Base-by-base conservation (phyloP, 2,888 invertebrate genomes). In the Plagodis pulveraria region DNA sequence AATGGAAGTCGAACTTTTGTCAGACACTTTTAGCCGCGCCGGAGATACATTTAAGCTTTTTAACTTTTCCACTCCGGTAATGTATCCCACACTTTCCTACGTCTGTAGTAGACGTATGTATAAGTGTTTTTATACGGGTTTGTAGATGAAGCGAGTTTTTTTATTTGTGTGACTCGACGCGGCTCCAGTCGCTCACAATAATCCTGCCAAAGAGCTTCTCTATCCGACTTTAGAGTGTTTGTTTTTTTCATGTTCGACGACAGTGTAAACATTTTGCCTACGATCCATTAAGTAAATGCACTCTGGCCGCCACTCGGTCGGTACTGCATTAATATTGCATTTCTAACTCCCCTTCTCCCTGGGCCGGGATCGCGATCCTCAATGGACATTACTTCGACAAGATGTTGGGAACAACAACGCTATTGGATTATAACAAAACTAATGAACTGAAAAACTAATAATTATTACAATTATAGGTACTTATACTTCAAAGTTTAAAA, bases 261-360 rank as follows among this genome's bases (percentile, higher is more conserved):
- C 80, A 84, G 81, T 80, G 83, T 86, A 89, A 89, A 86, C 85
- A 90, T 85, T 89, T 89, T 86, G 86, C 87, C 83, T 87, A 86
- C 86, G 83, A 86, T 87, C 91, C 89, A 91, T 91, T 91, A 90
- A 87, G 89, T 87, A 89, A 89, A 89, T 91, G 88, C 89, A 90
- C 86, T 89, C 84, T 78, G 80, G 81, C 77, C 84, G 77, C 86
- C 81, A 86, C 87, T 87, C 87, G 80, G 81, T 87, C 87, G 80
- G 81, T 81, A 83, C 83, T 93, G 92, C 94, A 94, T 94, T 94
- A 94, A 94, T 94, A 94, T 94, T 94, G 93, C 93, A 94, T 93
- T 93, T 93, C 91, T 91, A 90, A 86, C 81, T 78, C 80, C 80
- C 72, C 75, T 67, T 69, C 71, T 70, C 74, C 71, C 72, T 69